Evolutionary conservation across 1,140 invertebrate species (phyloP).

Genomic region (Lutraria rhynchaena): DNA sequence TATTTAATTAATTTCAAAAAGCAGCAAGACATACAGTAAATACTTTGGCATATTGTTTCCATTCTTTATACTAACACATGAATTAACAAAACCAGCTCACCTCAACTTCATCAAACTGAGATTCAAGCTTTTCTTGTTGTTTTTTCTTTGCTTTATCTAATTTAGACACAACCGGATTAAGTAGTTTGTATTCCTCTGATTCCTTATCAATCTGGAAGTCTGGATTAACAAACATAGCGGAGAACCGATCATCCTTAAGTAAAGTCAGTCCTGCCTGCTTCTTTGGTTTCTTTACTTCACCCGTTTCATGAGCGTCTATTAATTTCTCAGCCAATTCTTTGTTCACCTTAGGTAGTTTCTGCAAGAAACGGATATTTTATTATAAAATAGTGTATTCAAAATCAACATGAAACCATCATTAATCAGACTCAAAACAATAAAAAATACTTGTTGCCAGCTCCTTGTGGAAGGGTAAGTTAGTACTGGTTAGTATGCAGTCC

Average conservation of each 20-base stretch:
- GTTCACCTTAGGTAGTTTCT: constrained; percentile 84
- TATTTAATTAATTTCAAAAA: too few relatives aligned
- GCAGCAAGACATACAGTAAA: too few relatives aligned
- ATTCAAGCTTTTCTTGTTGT: constrained; percentile 81
- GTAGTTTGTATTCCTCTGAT: constrained; percentile 87
- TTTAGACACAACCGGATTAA: constrained; percentile 95
- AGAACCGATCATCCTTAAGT: constrained; percentile 94
- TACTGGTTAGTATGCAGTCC: too few relatives aligned
- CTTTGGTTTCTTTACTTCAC: constrained; percentile 64
- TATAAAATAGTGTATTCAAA: neutral
- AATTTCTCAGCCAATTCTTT: constrained; percentile 92
- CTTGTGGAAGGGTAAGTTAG: too few relatives aligned
- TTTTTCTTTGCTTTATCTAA: constrained; percentile 88
- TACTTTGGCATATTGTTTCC: too few relatives aligned
- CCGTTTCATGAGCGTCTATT: constrained; percentile 84
- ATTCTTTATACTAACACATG: too few relatives aligned
- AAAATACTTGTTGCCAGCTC: too few relatives aligned
- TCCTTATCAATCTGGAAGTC: constrained; percentile 96
- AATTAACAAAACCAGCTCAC: constrained; percentile 63
- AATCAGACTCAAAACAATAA: neutral
- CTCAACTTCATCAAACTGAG: constrained; percentile 84
- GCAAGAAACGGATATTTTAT: constrained; percentile 39
- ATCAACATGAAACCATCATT: neutral
- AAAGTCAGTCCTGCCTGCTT: constrained; percentile 84
- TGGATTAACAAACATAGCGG: constrained; percentile 94